These are phyloP conservation scores for Dendrolimus pini DNA, from an alignment of 2,888 invertebrate species.

Conservation along the genomic window DNA sequence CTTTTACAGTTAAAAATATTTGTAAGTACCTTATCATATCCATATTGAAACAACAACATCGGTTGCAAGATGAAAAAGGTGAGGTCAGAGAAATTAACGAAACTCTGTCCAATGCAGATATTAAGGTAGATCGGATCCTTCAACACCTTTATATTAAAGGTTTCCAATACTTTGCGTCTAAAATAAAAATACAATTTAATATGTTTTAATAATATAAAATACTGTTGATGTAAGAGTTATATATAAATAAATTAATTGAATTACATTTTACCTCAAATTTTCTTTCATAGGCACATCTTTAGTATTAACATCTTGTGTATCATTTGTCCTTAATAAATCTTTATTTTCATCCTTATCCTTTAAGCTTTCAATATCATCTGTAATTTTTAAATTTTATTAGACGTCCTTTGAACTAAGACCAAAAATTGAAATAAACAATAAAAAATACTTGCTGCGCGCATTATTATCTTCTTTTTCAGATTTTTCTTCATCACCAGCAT, in stretches of 20 bases:
- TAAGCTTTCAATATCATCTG: constrained; percentile 35
- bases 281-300: not conserved
- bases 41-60: constrained; percentile 75
- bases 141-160: constrained; percentile 64
- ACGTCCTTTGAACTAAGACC: constrained; percentile 9
- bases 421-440: constrained; percentile 11
- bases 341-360: constrained; percentile 26
- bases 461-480: constrained; percentile 15
- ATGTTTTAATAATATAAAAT: not conserved
- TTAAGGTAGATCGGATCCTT: constrained; percentile 74
- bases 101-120: constrained; percentile 76
- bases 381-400: constrained; percentile 14
- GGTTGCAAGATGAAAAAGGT: constrained; percentile 80
- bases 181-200: constrained; percentile 3
- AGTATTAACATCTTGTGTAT: not conserved
- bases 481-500: constrained; percentile 73
- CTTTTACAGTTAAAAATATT: not conserved
- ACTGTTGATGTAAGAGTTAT: too few species aligned
- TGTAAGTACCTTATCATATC: constrained; percentile 55
- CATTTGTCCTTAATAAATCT: constrained; percentile 32
- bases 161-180: constrained; percentile 40
- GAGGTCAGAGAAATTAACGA: constrained; percentile 78
- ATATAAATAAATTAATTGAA: too few species aligned
- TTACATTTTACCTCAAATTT: not conserved
- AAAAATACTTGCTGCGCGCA: constrained; percentile 62